Evolutionary conservation across 2,113 vertebrate species (phyloP), one percentile per base, ranked within the genome.

Genomic region (Caloenas nicobarica): DNA sequence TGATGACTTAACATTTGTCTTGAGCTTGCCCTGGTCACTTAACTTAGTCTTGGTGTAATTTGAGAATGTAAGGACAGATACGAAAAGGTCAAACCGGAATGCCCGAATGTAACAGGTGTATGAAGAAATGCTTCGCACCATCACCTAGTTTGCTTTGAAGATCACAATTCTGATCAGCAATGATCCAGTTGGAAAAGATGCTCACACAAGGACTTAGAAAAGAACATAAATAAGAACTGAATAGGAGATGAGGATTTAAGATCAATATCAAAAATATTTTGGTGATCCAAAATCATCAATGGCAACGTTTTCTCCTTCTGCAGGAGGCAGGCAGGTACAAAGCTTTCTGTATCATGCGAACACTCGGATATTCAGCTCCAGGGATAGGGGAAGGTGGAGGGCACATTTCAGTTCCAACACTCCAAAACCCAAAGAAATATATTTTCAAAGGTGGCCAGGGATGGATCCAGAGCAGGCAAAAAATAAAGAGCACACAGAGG

Each of bases 361-460:
- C 8, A 16, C 16, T 57, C 0, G 0, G 34, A n/a, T 6, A 5
- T 15, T 77, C 80, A 69, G 65, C 24, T 57, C 28, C 36, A 62
- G 28, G 28, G 42, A 46, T 0, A 38, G 3, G 14, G 10, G 26
- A 15, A 15, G 51, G 25, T 26, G 9, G 1, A 5, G 11, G 16
- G 3, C 8, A 64, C 28, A 8, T n/a, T 36, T 44, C 0, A 0
- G 13, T 10, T 71, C 48, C 70, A 68, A 38, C 5, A 3, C 1
- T 22, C 9, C 61, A 58, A 40, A 79, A 62, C 10, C 77, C 16
- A 36, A 46, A 73, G 42, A 0, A 58, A 15, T 7, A 34, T 13
- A 26, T 81, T 56, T 42, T 29, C 31, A 64, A 44, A 34, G n/a
- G 24, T 12, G 4, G 44, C 24, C 54, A 26, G 18, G 61, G 61